Conservation (phyloP, 2,888 invertebrate species). For the Pandemis corylana region DNA sequence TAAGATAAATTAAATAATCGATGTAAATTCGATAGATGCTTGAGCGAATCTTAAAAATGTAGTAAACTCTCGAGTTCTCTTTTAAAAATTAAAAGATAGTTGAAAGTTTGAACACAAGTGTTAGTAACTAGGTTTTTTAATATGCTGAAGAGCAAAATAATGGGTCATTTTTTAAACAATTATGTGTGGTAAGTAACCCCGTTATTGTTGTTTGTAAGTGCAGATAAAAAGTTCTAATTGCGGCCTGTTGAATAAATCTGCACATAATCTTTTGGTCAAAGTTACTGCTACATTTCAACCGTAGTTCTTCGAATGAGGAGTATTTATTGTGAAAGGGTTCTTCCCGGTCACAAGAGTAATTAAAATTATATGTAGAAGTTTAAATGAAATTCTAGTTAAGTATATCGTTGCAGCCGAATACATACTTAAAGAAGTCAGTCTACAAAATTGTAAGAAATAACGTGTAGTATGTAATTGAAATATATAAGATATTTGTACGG, state of each 20-base stretch:
- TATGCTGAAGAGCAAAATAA: background rate
- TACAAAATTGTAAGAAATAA: background rate
- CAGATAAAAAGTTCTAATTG: too few relatives aligned
- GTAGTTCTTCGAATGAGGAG: too few relatives aligned
- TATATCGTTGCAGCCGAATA: background rate
- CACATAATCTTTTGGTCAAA: too few relatives aligned
- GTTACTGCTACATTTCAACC: too few relatives aligned
- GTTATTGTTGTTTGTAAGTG: too few relatives aligned
- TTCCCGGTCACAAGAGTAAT: background rate
- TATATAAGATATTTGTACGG: background rate
- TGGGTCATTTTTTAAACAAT: too few relatives aligned
- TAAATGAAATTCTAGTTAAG: background rate
- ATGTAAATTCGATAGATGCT: slow-evolving; percentile 13
- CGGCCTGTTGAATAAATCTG: too few relatives aligned
- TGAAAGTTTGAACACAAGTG: background rate
- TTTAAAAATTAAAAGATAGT: slow-evolving; percentile 1
- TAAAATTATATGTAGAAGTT: background rate
- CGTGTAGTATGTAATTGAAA: background rate
- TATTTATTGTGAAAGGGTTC: background rate
- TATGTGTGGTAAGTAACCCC: too few relatives aligned
- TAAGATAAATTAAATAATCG: background rate
- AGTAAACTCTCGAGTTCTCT: background rate
- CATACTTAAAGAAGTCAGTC: background rate
- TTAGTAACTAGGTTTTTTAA: background rate
- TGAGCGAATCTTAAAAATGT: background rate